These are phyloP conservation scores for Jaculus jaculus DNA, from an alignment of 2,113 vertebrate genomes.

Conservation along the genomic window DNA sequence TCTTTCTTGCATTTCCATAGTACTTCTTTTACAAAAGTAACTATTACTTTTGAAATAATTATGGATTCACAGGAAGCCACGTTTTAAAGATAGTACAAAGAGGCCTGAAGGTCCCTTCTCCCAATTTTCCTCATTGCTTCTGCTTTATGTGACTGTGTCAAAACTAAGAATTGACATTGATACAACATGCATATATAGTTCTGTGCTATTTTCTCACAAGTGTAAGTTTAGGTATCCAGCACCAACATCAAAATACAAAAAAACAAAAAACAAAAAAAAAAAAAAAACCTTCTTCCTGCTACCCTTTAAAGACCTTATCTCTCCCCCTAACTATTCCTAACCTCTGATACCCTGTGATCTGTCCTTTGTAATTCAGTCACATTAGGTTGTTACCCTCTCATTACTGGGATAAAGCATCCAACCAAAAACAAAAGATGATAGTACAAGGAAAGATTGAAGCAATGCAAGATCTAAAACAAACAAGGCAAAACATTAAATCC, in stretches of 20 bases:
- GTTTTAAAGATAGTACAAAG: background rate
- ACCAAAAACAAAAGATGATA: too few species aligned
- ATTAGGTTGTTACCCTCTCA: too few species aligned
- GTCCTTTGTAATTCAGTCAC: background rate
- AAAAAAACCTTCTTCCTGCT: too few species aligned
- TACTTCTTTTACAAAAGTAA: background rate
- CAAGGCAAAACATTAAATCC: too few species aligned
- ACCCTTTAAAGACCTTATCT: background rate
- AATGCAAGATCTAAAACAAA: too few species aligned
- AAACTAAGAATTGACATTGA: background rate
- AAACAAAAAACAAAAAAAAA: too few species aligned
- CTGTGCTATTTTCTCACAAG: background rate
- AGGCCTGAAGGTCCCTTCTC: background rate
- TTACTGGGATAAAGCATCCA: too few species aligned
- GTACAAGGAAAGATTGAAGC: too few species aligned
- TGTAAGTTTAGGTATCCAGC: background rate
- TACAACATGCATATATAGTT: background rate
- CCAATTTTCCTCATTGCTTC: background rate
- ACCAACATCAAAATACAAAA: background rate
- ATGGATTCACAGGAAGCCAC: background rate
- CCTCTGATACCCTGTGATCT: background rate
- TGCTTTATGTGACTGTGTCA: background rate
- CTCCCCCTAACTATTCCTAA: background rate
- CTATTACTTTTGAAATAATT: slow-evolving; percentile 18
- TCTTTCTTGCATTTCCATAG: background rate